These are phyloP conservation scores for Drosophila eugracilis DNA, from an alignment of 1,140 invertebrate species.

Conservation along the genomic window DNA sequence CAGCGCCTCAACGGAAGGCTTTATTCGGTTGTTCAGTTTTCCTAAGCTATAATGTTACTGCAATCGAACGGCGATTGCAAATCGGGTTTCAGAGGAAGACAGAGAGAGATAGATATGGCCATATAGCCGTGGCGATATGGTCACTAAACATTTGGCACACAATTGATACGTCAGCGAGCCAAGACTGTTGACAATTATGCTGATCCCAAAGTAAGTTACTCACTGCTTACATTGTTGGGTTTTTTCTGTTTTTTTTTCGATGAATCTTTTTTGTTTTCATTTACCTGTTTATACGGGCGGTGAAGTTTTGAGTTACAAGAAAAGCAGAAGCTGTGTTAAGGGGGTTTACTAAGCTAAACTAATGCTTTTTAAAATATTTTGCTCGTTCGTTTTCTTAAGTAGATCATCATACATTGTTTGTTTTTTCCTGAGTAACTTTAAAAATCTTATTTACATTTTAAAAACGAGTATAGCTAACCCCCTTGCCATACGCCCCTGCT, in stretches of 20 bases:
- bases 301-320: conserved; percentile 42
- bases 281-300: conserved; percentile 26
- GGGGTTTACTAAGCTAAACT: neutral
- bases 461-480: neutral
- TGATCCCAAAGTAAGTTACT: conserved; percentile 44
- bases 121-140: conserved; percentile 74
- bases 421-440: neutral
- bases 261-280: conserved; percentile 17
- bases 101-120: conserved; percentile 45
- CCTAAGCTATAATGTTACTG: conserved; percentile 33
- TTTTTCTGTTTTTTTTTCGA: conserved; percentile 14
- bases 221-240: neutral
- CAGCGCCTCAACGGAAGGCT: conserved; percentile 34
- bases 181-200: conserved; percentile 71
- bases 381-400: too few species aligned
- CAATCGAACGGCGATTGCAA: conserved; percentile 47
- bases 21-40: conserved; percentile 36
- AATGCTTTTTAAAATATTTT: too few species aligned
- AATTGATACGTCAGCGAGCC: conserved; percentile 74
- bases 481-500: conserved; percentile 21
- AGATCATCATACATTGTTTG: too few species aligned
- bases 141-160: conserved; percentile 82
- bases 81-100: conserved; percentile 16
- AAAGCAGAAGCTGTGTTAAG: conserved; percentile 15
- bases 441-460: too few species aligned